Conservation (phyloP, 2,888 invertebrate species). For the Listrodromus nycthemerus region DNA sequence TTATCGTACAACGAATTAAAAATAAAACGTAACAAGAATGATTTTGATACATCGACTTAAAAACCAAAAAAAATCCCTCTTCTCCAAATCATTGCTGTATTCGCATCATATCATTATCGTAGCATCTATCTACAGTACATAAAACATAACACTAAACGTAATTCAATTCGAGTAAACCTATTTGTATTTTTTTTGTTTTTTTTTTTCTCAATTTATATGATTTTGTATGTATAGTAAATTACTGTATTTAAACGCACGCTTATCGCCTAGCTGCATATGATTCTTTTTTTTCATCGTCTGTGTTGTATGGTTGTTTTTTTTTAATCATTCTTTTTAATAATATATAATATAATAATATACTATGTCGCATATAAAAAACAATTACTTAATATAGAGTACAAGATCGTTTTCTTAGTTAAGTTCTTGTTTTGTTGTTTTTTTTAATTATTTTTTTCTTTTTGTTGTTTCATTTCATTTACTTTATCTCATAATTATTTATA, state of each 20-base stretch:
- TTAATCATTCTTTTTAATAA: slow-evolving; percentile 69
- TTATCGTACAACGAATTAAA: slow-evolving; percentile 46
- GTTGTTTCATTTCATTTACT: slow-evolving; percentile 52
- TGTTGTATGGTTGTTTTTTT: slow-evolving; percentile 38
- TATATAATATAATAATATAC: slow-evolving; percentile 82
- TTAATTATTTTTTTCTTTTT: slow-evolving; percentile 52
- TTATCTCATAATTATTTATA: slow-evolving; percentile 75
- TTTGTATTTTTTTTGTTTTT: slow-evolving; percentile 69
- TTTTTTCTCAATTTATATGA: slow-evolving; percentile 52
- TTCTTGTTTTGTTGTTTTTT: slow-evolving; percentile 71
- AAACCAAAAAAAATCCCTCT: slow-evolving; percentile 51
- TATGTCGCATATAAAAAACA: slow-evolving; percentile 83
- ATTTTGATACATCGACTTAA: slow-evolving; percentile 2
- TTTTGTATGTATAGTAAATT: slow-evolving; percentile 75
- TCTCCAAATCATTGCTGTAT: slow-evolving; percentile 77
- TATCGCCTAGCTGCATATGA: slow-evolving; percentile 78
- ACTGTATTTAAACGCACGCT: slow-evolving; percentile 80
- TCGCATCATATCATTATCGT: slow-evolving; percentile 75
- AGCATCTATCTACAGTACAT: slow-evolving; percentile 79
- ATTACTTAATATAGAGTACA: slow-evolving; percentile 83
- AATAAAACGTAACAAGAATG: slow-evolving; percentile 57
- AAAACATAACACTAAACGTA: slow-evolving; percentile 80
- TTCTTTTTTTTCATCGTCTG: slow-evolving; percentile 68
- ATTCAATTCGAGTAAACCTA: slow-evolving; percentile 77
- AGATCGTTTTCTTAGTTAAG: slow-evolving; percentile 80